Evolutionary conservation across 1,140 invertebrate species (phyloP).

Genomic region (Venustaconcha ellipsiformis): DNA sequence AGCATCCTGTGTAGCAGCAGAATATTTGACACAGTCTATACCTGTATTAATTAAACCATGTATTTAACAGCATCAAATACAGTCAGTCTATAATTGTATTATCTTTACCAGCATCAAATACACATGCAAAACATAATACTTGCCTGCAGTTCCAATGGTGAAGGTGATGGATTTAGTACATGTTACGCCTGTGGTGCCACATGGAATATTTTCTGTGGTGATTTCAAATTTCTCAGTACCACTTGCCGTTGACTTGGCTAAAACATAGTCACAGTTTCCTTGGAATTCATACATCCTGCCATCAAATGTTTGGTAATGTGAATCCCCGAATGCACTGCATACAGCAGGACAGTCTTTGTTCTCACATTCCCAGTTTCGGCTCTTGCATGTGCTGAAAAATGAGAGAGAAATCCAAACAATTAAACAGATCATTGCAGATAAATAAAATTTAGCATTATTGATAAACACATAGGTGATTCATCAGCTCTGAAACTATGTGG

Average conservation of each 20-base stretch:
- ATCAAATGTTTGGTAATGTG: constrained; percentile 88
- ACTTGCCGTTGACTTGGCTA: constrained; percentile 74
- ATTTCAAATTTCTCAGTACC: constrained; percentile 51
- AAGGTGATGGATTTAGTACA: constrained; percentile 86
- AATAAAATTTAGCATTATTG: too few species aligned
- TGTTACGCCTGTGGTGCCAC: constrained; percentile 85
- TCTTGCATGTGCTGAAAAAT: constrained; percentile 52
- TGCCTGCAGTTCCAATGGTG: constrained; percentile 68
- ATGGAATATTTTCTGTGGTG: constrained; percentile 80
- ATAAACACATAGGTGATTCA: too few species aligned
- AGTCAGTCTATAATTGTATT: too few species aligned
- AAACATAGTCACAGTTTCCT: constrained; percentile 85
- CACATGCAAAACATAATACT: background rate
- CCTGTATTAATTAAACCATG: too few species aligned
- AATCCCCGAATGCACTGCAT: constrained; percentile 76
- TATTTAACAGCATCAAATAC: too few species aligned
- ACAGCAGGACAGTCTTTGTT: constrained; percentile 65
- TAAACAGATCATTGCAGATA: too few species aligned
- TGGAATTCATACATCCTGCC: constrained; percentile 86
- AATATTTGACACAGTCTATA: too few species aligned
- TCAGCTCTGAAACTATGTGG: too few species aligned
- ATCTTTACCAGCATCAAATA: too few species aligned
- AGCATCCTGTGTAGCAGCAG: too few species aligned
- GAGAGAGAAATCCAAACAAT: too few species aligned
- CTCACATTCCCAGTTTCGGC: constrained; percentile 59